Evolutionary conservation across 2,888 invertebrate genomes (phyloP).

Genomic region (Zhengitettix transpicula): DNA sequence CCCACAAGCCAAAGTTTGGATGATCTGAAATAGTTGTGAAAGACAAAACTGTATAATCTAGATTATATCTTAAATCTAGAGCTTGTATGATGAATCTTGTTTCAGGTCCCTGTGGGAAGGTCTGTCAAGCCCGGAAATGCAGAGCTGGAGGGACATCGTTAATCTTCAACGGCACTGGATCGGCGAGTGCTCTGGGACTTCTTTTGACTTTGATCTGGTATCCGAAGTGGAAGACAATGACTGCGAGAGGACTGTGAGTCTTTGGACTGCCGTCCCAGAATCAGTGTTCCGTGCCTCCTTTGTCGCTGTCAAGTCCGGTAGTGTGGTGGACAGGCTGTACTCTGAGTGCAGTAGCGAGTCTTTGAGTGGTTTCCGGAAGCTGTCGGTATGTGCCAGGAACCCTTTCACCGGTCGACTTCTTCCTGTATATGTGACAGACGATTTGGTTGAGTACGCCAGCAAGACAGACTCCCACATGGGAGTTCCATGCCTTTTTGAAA

Average conservation of each 20-base stretch:
- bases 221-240: constrained; percentile 18
- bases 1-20: no score
- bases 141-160: constrained; percentile 72
- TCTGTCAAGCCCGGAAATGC: constrained; percentile 45
- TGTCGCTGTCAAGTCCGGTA: constrained; percentile 41
- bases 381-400: constrained; percentile 36
- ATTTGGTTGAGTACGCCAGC: constrained; percentile 37
- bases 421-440: constrained; percentile 47
- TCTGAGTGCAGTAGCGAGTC: constrained; percentile 15
- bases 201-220: constrained; percentile 44
- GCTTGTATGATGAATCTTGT: no score
- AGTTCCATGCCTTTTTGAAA: constrained; percentile 42
- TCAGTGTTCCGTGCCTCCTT: constrained; percentile 52
- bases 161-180: constrained; percentile 82
- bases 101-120: constrained; percentile 39
- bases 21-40: no score
- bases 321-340: constrained; percentile 29
- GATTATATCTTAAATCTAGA: no score
- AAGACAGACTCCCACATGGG: constrained; percentile 54
- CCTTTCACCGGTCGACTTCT: constrained; percentile 47
- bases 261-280: constrained; percentile 65
- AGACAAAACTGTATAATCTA: no score
- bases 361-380: constrained; percentile 18
- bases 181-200: constrained; percentile 65
- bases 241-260: constrained; percentile 16